Evolutionary conservation across 2,888 invertebrate species (phyloP).

Genomic region (Abrostola triplasia): DNA sequence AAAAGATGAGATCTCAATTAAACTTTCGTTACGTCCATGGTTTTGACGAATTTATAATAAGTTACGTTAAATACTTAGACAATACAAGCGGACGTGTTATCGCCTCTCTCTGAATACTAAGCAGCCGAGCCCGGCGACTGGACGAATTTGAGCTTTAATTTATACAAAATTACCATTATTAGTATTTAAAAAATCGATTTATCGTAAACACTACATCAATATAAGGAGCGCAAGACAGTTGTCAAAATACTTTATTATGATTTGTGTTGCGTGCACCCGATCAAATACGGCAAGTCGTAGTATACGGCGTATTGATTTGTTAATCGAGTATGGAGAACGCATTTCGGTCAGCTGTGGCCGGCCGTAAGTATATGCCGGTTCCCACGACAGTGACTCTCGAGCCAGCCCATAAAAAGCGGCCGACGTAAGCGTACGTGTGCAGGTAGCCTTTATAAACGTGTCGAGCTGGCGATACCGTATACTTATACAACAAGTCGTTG

Average conservation of each 20-base stretch:
- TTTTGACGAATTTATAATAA: conserved; percentile 83
- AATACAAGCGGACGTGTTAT: conserved; percentile 79
- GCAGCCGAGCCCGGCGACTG: conserved; percentile 58
- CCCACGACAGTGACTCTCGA: conserved; percentile 86
- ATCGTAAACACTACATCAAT: conserved; percentile 59
- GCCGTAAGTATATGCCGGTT: conserved; percentile 86
- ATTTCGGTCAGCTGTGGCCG: conserved; percentile 87
- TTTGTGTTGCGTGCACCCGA: conserved; percentile 67
- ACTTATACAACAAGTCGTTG: conserved; percentile 65
- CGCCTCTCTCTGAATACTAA: conserved; percentile 74
- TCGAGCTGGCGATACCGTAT: conserved; percentile 74
- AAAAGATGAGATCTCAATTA: conserved; percentile 67
- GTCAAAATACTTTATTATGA: conserved; percentile 73
- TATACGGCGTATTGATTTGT: conserved; percentile 84
- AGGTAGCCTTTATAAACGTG: conserved; percentile 83
- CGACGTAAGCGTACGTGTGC: conserved; percentile 84
- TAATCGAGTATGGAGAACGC: conserved; percentile 87
- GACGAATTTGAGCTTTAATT: conserved; percentile 69
- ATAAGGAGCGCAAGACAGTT: conserved; percentile 71
- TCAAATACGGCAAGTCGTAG: conserved; percentile 78
- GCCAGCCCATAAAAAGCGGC: conserved; percentile 85
- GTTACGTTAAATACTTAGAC: conserved; percentile 70
- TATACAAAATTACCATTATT: conserved; percentile 42
- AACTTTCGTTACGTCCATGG: conserved; percentile 72
- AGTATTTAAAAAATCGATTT: conserved; percentile 49